Conservation (phyloP, 2,888 invertebrate species). For the Bruchidius siliquastri region DNA sequence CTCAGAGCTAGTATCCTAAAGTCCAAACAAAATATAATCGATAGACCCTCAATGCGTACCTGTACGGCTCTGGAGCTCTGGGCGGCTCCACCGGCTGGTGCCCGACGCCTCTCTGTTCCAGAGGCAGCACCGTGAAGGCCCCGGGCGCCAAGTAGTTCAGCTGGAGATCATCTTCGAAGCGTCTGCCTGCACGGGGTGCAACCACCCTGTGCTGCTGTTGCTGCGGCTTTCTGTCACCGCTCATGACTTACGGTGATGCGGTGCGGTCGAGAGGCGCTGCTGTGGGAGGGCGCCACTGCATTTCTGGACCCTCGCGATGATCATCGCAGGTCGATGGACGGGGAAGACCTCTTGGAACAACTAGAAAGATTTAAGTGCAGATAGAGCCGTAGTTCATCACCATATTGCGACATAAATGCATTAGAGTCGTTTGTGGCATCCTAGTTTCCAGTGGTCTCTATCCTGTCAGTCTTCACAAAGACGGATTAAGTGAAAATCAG, state of each 20-base stretch:
- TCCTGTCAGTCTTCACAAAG: no score
- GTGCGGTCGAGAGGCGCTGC: background rate
- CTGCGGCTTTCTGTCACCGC: conserved; percentile 24
- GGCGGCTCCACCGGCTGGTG: conserved; percentile 39
- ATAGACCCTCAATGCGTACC: no score
- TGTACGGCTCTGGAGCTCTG: conserved; percentile 40
- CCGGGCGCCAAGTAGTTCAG: conserved; percentile 42
- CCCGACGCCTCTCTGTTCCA: conserved; percentile 29
- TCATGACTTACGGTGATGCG: background rate
- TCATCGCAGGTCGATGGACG: background rate
- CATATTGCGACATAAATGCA: no score
- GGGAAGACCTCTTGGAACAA: background rate
- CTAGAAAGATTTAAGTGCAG: background rate
- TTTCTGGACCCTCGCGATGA: background rate
- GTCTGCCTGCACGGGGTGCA: conserved; percentile 35
- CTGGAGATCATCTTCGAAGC: conserved; percentile 39
- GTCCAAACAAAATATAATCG: background rate
- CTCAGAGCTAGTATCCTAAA: background rate
- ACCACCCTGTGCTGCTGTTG: conserved; percentile 23
- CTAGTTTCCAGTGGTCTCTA: no score
- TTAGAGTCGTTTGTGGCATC: no score
- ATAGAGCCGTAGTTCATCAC: no score
- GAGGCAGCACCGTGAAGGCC: conserved; percentile 43
- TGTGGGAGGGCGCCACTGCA: background rate
- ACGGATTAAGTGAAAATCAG: no score